These are phyloP conservation scores for Excalfactoria chinensis DNA, from an alignment of 2,113 vertebrate species.

Conservation along the genomic window DNA sequence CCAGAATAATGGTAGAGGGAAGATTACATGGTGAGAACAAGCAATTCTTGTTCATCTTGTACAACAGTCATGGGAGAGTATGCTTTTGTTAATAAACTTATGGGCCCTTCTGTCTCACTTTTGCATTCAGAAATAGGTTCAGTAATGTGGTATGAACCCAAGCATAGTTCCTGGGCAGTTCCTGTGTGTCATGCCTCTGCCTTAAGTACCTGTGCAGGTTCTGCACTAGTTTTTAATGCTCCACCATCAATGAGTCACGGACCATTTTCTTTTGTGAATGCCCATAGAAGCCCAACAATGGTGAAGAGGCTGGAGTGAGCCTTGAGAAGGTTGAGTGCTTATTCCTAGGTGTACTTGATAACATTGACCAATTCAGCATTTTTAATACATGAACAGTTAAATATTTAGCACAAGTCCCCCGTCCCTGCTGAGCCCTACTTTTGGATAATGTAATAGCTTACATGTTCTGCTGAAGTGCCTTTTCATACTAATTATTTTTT, in stretches of 20 bases:
- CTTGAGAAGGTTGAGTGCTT: neutral
- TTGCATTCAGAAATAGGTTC: neutral
- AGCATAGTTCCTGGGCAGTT: conserved; percentile 15
- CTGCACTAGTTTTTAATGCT: neutral
- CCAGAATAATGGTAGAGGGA: neutral
- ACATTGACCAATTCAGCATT: conserved; percentile 21
- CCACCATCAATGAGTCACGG: neutral
- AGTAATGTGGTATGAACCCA: neutral
- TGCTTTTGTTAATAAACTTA: neutral
- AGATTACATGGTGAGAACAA: neutral
- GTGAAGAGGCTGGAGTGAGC: neutral
- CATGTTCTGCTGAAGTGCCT: conserved; percentile 53
- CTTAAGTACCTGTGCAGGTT: neutral
- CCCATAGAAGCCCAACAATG: neutral
- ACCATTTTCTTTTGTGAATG: conserved; percentile 2
- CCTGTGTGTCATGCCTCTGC: neutral
- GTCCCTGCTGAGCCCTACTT: neutral
- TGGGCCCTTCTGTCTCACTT: neutral
- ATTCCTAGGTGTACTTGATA: neutral
- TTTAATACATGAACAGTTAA: neutral
- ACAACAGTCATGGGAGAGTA: neutral
- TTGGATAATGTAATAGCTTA: conserved; percentile 50
- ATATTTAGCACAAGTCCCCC: neutral
- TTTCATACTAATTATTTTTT: conserved; percentile 28
- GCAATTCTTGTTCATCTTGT: neutral